phyloP scores from a whole-genome alignment of 1,140 invertebrate species.

The Drosophila dunni region DNA sequence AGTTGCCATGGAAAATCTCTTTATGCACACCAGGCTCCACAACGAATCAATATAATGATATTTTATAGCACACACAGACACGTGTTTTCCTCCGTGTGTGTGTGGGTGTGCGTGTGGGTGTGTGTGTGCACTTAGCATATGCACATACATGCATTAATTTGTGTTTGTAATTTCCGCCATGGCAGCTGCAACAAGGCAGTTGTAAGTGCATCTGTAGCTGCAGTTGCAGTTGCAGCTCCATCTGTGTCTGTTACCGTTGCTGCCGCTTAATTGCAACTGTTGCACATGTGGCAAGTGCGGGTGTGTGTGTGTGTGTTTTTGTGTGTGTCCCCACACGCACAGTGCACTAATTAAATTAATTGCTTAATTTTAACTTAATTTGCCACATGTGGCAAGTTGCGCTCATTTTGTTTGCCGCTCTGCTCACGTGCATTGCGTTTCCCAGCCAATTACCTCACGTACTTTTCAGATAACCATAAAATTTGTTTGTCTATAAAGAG shows the following conservation, averaged over 20 bases:
- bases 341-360: constrained; percentile 78
- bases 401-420: constrained; percentile 41
- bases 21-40: not conserved
- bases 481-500: constrained; percentile 32
- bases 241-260: constrained; percentile 30
- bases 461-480: constrained; percentile 62
- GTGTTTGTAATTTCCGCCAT: constrained; percentile 74
- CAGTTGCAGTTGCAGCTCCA: not conserved
- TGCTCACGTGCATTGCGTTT: constrained; percentile 57
- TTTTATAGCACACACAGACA: constrained; percentile 43
- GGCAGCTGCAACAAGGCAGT: constrained; percentile 39
- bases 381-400: constrained; percentile 77
- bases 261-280: constrained; percentile 71
- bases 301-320: constrained; percentile 36
- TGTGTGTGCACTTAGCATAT: constrained; percentile 13
- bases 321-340: constrained; percentile 44
- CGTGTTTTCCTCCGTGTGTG: constrained; percentile 4
- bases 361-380: constrained; percentile 83
- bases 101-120: constrained; percentile 1
- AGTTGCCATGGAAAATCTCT: constrained; percentile 8
- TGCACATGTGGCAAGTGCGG: constrained; percentile 59
- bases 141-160: constrained; percentile 59
- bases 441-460: constrained; percentile 46
- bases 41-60: constrained; percentile 28
- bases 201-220: constrained; percentile 28